Evolutionary conservation across 2,797 vertebrate genomes (phyloP).

Genomic region (Pipistrellus pygmaeus): DNA sequence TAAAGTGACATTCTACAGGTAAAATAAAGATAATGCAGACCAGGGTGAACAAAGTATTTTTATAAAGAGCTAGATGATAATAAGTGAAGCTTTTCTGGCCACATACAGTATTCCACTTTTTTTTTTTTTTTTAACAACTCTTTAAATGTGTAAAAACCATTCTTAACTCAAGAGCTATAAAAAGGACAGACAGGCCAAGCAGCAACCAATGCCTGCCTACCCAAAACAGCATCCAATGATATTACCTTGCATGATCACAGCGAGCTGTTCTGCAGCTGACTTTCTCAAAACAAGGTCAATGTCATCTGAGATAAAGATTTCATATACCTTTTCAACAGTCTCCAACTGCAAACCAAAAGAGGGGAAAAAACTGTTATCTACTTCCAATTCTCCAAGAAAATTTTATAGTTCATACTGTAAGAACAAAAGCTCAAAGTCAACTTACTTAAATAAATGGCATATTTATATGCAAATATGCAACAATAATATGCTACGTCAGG

Average conservation of each 20-base stretch:
- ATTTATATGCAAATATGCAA: background rate
- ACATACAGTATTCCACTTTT: background rate
- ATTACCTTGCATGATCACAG: slow-evolving; percentile 95
- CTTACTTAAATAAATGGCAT: background rate
- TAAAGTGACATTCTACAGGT: background rate
- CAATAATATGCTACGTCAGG: background rate
- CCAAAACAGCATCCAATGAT: background rate
- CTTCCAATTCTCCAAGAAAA: slow-evolving; percentile 24
- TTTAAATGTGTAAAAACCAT: slow-evolving; percentile 15
- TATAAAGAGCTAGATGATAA: background rate
- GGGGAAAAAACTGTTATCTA: background rate
- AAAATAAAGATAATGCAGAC: slow-evolving; percentile 35
- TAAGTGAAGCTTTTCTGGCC: background rate
- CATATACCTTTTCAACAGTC: slow-evolving; percentile 94
- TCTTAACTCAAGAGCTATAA: background rate
- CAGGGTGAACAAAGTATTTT: background rate
- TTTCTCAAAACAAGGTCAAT: slow-evolving; percentile 92
- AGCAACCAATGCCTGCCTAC: no score
- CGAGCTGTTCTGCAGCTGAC: slow-evolving; percentile 96
- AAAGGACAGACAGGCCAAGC: background rate
- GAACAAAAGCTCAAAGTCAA: background rate
- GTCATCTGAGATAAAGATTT: slow-evolving; percentile 92
- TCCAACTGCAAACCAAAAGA: slow-evolving; percentile 90
- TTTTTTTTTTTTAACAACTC: background rate
- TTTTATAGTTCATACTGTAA: background rate